phyloP scores from a whole-genome alignment of 2,797 vertebrate genomes.

The Thalassophryne amazonica region DNA sequence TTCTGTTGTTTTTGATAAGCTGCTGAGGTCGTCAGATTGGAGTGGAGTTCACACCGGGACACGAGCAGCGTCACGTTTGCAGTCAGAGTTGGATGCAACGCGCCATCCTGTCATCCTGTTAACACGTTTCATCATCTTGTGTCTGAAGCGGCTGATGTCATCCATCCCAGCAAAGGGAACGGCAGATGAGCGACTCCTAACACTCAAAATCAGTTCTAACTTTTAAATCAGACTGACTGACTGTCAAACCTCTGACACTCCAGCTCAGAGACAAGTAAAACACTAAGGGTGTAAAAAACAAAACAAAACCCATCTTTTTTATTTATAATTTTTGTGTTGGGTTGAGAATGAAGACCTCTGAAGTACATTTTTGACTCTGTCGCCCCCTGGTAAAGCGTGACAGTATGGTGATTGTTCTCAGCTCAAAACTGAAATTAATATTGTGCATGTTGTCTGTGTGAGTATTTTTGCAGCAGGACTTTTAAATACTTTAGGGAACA shows the following conservation, averaged over 20 bases:
- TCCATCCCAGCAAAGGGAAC: neutral
- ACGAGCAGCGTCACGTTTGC: slow-evolving; percentile 17
- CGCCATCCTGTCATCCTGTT: slow-evolving; percentile 32
- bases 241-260: too few species aligned
- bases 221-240: too few species aligned
- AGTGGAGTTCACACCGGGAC: slow-evolving; percentile 11
- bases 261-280: too few species aligned
- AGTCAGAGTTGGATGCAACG: slow-evolving; percentile 10
- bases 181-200: neutral
- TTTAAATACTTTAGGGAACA: too few species aligned
- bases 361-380: slow-evolving; percentile 3
- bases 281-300: too few species aligned
- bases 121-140: slow-evolving; percentile 5
- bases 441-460: too few species aligned
- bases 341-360: neutral
- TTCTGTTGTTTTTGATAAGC: too few species aligned
- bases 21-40: too few species aligned
- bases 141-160: slow-evolving; percentile 3
- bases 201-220: too few species aligned
- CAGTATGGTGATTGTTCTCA: neutral
- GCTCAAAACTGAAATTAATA: too few species aligned
- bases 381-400: slow-evolving; percentile 59
- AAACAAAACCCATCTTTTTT: too few species aligned
- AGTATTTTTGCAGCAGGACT: too few species aligned
- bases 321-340: neutral